Conservation (phyloP, 2,888 invertebrate genomes). For the Pseudanteris insignis region DNA sequence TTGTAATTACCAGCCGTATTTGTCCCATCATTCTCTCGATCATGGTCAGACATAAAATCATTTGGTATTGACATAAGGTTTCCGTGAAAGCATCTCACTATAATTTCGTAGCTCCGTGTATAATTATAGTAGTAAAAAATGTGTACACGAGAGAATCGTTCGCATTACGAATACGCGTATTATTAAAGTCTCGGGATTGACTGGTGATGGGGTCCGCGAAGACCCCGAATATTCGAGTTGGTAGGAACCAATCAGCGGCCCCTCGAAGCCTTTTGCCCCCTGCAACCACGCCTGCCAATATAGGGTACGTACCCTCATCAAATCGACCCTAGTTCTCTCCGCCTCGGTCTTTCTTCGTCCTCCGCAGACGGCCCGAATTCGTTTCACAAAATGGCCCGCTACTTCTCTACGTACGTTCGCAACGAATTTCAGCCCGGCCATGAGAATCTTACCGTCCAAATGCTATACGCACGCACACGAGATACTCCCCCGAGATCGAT, state of each 20-base stretch:
- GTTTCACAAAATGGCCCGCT: slow-evolving; percentile 63
- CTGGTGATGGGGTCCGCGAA: slow-evolving; percentile 49
- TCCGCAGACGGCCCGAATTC: slow-evolving; percentile 53
- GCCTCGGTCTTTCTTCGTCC: slow-evolving; percentile 44
- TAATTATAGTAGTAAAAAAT: too few species aligned
- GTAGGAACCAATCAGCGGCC: slow-evolving; percentile 62
- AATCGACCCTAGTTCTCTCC: slow-evolving; percentile 57
- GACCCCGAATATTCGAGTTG: slow-evolving; percentile 48
- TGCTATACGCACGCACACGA: slow-evolving; percentile 17
- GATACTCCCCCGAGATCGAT: slow-evolving; percentile 47
- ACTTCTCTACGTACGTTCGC: slow-evolving; percentile 26
- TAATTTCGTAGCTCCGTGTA: too few species aligned
- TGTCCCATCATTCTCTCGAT: too few species aligned
- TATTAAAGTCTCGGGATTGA: slow-evolving; percentile 55
- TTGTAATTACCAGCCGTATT: too few species aligned
- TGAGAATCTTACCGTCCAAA: slow-evolving; percentile 19
- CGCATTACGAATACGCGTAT: slow-evolving; percentile 61
- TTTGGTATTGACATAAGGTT: too few species aligned
- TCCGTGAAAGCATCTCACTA: too few species aligned
- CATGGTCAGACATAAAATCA: too few species aligned
- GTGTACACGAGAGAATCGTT: slow-evolving; percentile 45
- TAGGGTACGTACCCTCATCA: slow-evolving; percentile 64
- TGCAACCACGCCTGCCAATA: slow-evolving; percentile 67
- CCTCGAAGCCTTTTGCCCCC: slow-evolving; percentile 58
- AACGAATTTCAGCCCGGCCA: slow-evolving; percentile 18